phyloP scores from a whole-genome alignment of 2,797 vertebrate species.

The Odontamblyopus lacepedii region DNA sequence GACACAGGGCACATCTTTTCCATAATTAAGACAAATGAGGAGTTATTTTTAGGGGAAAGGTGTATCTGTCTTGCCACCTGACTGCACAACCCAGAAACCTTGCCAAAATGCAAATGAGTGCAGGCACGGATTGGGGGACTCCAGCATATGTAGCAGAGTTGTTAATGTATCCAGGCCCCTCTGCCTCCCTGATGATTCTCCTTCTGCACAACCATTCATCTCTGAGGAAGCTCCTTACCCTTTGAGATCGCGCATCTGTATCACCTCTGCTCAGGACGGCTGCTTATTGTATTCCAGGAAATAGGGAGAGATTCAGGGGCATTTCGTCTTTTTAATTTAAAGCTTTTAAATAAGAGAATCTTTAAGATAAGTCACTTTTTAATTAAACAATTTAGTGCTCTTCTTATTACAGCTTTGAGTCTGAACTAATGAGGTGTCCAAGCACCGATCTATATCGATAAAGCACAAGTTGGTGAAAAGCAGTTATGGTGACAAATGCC shows the following conservation, averaged over 20 bases:
- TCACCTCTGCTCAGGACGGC: constrained; percentile 17
- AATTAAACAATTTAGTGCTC: too few relatives aligned
- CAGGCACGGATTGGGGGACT: constrained; percentile 7
- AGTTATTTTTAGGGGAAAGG: constrained; percentile 45
- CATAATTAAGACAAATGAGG: constrained; percentile 50
- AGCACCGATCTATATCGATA: too few relatives aligned
- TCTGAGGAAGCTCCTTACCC: constrained; percentile 33
- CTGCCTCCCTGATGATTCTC: constrained; percentile 29
- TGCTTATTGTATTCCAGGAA: constrained; percentile 21
- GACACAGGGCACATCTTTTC: constrained; percentile 30
- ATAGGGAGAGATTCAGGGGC: neutral
- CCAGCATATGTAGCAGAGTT: neutral
- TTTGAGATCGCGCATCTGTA: constrained; percentile 19
- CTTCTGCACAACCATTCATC: constrained; percentile 38
- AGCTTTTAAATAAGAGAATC: neutral
- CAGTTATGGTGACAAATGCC: too few relatives aligned
- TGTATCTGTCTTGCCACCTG: constrained; percentile 35
- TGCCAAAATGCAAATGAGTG: constrained; percentile 56
- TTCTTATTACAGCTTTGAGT: too few relatives aligned
- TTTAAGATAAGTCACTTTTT: too few relatives aligned
- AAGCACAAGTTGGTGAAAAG: too few relatives aligned
- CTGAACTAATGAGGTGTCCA: too few relatives aligned
- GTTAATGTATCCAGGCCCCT: constrained; percentile 35
- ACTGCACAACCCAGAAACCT: constrained; percentile 44
- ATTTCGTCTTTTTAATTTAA: constrained; percentile 10